These are phyloP conservation scores for Tetragonisca angustula DNA, from an alignment of 2,888 invertebrate genomes.

Conservation along the genomic window DNA sequence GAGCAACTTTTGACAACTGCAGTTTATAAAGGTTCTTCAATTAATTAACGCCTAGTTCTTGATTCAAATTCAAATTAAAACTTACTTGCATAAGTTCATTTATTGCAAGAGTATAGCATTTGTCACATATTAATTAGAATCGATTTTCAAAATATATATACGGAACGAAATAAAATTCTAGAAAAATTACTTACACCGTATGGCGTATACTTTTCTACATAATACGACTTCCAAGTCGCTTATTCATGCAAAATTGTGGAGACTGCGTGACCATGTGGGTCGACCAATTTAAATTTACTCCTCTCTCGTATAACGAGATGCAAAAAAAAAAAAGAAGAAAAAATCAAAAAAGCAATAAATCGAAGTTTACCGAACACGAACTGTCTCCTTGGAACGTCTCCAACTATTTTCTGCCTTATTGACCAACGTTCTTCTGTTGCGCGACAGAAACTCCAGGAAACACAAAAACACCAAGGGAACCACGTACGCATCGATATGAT, in stretches of 20 bases:
- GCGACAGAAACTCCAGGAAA: background rate
- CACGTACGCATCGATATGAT: background rate
- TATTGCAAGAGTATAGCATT: too few relatives aligned
- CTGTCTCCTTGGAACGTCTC: background rate
- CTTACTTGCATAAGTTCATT: too few relatives aligned
- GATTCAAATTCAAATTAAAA: too few relatives aligned
- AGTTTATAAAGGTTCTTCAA: too few relatives aligned
- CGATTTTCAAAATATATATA: too few relatives aligned
- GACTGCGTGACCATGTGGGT: constrained; percentile 21
- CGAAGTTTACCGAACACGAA: constrained; percentile 1
- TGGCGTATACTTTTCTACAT: background rate
- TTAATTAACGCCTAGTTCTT: too few relatives aligned
- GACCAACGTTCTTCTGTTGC: background rate
- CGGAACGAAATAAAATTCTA: too few relatives aligned
- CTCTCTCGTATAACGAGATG: background rate
- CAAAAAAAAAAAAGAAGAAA: background rate
- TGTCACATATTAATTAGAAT: too few relatives aligned
- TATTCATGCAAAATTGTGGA: background rate
- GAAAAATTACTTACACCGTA: background rate
- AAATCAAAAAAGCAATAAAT: background rate
- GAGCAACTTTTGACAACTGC: too few relatives aligned
- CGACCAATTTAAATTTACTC: background rate
- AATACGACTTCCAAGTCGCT: background rate
- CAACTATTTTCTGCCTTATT: background rate
- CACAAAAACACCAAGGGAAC: background rate